These are phyloP conservation scores for Oxyteleia sp. DNA, from an alignment of 2,888 invertebrate species.

Conservation along the genomic window DNA sequence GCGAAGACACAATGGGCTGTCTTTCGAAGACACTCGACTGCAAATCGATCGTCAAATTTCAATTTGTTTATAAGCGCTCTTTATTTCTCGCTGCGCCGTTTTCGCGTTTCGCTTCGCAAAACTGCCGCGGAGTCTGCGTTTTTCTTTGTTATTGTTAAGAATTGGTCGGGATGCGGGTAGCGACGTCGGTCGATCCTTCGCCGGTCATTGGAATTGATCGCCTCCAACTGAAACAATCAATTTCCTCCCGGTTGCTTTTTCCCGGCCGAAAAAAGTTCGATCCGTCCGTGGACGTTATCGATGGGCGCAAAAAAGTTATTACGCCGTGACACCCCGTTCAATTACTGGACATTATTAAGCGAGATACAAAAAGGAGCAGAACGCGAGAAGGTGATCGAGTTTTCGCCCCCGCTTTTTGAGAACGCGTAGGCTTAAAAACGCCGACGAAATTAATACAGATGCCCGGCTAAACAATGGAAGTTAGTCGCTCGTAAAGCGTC, in stretches of 20 bases:
- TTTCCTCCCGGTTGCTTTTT: no score
- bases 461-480: constrained; percentile 56
- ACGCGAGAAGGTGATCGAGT: constrained; percentile 7
- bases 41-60: constrained; percentile 56
- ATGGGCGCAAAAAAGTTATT: constrained; percentile 55
- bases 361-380: constrained; percentile 36
- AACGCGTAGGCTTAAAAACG: background rate
- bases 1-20: constrained; percentile 16
- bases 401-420: constrained; percentile 10
- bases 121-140: constrained; percentile 10
- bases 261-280: no score
- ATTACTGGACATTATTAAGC: constrained; percentile 53
- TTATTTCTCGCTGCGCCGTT: constrained; percentile 10
- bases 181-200: constrained; percentile 57
- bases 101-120: constrained; percentile 11
- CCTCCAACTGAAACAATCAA: constrained; percentile 67
- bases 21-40: no score
- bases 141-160: constrained; percentile 65
- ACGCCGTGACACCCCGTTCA: constrained; percentile 49
- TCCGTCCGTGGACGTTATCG: constrained; percentile 40
- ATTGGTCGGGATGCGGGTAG: constrained; percentile 36
- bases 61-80: constrained; percentile 55
- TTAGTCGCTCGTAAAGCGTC: constrained; percentile 64
- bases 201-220: constrained; percentile 66
- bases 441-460: constrained; percentile 30